Evolutionary conservation across 2,113 vertebrate genomes (phyloP).

Genomic region (Cyprinodon brontotheroides): DNA sequence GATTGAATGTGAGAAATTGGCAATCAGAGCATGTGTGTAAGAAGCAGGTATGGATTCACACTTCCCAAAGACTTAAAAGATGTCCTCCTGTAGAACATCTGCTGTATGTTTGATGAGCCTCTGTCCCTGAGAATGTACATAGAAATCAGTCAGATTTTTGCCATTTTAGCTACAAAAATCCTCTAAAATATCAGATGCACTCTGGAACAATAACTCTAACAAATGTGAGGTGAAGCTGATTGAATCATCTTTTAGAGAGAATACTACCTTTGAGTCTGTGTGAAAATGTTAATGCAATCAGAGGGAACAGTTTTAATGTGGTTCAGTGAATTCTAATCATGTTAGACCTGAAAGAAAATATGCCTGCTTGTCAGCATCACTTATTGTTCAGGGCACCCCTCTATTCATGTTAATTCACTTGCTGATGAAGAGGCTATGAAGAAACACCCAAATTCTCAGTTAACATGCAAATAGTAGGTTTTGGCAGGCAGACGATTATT

Average conservation of each 20-base stretch:
- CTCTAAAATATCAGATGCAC: not conserved
- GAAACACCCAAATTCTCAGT: constrained; percentile 22
- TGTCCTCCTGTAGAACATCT: not conserved
- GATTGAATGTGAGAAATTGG: constrained; percentile 2
- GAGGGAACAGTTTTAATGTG: not conserved
- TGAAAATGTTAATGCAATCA: not conserved
- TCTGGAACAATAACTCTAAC: not conserved
- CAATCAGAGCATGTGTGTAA: not conserved
- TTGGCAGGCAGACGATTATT: constrained; percentile 31
- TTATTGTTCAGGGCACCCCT: constrained; percentile 8
- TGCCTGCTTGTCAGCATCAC: not conserved
- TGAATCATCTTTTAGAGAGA: not conserved
- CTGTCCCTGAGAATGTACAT: constrained; percentile 12
- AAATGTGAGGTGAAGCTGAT: not conserved
- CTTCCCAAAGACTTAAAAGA: constrained; percentile 23
- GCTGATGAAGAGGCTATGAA: constrained; percentile 21
- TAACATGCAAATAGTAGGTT: constrained; percentile 19
- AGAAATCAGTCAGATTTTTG: not conserved
- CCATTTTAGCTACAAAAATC: constrained; percentile 3
- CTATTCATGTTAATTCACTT: constrained; percentile 35
- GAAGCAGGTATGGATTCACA: not conserved
- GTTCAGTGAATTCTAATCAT: constrained; percentile 8
- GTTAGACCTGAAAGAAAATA: constrained; percentile 7
- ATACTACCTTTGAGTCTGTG: not conserved
- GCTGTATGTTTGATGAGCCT: constrained; percentile 9